These are phyloP conservation scores for Oxyteleia sp. DNA, from an alignment of 2,888 invertebrate genomes.

Conservation along the genomic window DNA sequence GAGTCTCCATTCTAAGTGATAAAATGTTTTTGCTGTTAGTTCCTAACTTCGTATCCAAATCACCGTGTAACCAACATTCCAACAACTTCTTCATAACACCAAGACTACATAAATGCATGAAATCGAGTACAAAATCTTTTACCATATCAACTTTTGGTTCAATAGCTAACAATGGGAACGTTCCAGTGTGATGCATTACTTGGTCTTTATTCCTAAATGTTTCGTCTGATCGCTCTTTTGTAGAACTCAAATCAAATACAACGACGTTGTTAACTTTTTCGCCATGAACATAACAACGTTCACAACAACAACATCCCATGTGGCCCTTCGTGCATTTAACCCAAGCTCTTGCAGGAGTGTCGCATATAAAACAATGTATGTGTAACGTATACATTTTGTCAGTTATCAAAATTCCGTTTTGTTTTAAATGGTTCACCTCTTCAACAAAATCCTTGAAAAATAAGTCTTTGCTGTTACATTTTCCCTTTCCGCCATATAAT, in stretches of 20 bases:
- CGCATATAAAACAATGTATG: constrained; percentile 63
- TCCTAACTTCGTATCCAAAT: constrained; percentile 10
- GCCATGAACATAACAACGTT: constrained; percentile 66
- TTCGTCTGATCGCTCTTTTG: constrained; percentile 7
- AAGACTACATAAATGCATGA: constrained; percentile 38
- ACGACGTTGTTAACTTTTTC: constrained; percentile 25
- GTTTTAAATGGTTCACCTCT: constrained; percentile 50
- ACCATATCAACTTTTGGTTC: constrained; percentile 20
- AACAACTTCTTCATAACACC: constrained; percentile 18
- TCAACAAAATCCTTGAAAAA: constrained; percentile 51
- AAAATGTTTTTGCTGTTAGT: constrained; percentile 12
- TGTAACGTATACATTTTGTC: constrained; percentile 23
- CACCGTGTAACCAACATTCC: neutral
- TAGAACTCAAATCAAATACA: constrained; percentile 30
- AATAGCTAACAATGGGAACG: neutral
- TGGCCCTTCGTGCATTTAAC: constrained; percentile 71
- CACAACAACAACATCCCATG: constrained; percentile 67
- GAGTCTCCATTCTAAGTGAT: constrained; percentile 17
- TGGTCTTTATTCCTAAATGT: constrained; percentile 2
- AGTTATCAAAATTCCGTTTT: constrained; percentile 35
- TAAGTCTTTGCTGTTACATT: constrained; percentile 38
- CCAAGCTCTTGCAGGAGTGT: constrained; percentile 63
- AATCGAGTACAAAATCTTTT: constrained; percentile 19
- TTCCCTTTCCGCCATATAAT: constrained; percentile 48
- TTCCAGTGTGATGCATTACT: neutral